phyloP scores from a whole-genome alignment of 2,888 invertebrate genomes.

The Napeogenes inachia region DNA sequence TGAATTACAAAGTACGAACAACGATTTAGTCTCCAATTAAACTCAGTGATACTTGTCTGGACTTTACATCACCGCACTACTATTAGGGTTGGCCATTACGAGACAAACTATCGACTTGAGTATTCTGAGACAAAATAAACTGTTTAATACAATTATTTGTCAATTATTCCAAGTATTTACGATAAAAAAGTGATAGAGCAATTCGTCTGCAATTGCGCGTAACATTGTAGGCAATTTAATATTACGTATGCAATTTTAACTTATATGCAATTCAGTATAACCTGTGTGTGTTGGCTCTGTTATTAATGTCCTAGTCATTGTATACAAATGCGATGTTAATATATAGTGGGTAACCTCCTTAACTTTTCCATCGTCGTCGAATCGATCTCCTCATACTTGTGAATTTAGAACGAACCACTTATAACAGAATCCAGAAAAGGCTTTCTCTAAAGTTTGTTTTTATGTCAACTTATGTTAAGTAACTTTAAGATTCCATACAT shows the following conservation, averaged over 20 bases:
- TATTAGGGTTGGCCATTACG: background rate
- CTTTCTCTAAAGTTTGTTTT: constrained; percentile 14
- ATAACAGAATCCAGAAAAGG: constrained; percentile 21
- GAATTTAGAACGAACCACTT: constrained; percentile 29
- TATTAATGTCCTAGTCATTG: too few species aligned
- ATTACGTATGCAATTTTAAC: too few species aligned
- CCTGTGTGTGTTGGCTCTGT: too few species aligned
- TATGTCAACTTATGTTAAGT: background rate
- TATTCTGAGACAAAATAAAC: background rate
- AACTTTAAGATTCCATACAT: too few species aligned
- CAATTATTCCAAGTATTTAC: too few species aligned
- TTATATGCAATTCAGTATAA: too few species aligned
- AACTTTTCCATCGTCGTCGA: constrained; percentile 12
- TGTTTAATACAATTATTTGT: too few species aligned
- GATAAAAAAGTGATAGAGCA: too few species aligned
- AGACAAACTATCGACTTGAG: background rate
- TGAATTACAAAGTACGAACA: constrained; percentile 1
- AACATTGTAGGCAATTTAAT: too few species aligned
- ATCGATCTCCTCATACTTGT: constrained; percentile 25
- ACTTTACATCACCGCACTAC: background rate
- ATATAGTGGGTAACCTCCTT: constrained; percentile 8
- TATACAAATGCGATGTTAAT: background rate
- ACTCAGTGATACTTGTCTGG: background rate
- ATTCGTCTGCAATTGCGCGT: too few species aligned
- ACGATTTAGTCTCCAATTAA: background rate